Conservation (phyloP, 2,113 vertebrate species). For the Eonycteris spelaea region DNA sequence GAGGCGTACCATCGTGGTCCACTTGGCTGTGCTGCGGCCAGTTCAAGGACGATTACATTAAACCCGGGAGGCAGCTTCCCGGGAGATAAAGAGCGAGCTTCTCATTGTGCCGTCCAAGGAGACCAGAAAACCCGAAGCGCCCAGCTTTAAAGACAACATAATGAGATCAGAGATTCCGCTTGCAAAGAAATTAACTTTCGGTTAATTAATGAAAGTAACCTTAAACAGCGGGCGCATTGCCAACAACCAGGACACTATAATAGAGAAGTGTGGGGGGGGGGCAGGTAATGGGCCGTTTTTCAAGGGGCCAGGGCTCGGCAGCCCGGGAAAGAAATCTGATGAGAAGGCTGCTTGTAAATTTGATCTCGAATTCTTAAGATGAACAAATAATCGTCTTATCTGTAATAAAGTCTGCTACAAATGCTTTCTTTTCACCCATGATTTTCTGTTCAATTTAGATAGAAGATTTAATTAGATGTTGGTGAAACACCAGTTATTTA, state of each 20-base stretch:
- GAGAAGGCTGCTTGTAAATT: conserved; percentile 77
- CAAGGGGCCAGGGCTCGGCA: conserved; percentile 59
- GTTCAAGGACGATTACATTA: conserved; percentile 77
- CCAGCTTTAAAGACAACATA: conserved; percentile 80
- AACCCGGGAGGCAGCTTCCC: conserved; percentile 64
- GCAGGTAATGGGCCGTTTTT: conserved; percentile 76
- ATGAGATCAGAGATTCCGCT: conserved; percentile 81
- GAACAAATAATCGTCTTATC: conserved; percentile 74
- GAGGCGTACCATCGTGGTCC: conserved; percentile 52
- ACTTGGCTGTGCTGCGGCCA: conserved; percentile 63
- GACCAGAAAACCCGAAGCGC: conserved; percentile 72
- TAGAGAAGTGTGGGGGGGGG: conserved; percentile 38
- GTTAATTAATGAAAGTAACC: conserved; percentile 84
- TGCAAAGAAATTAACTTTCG: conserved; percentile 82
- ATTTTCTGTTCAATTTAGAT: conserved; percentile 80
- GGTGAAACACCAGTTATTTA: conserved; percentile 76
- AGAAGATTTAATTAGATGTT: conserved; percentile 79
- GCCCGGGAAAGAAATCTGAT: conserved; percentile 72
- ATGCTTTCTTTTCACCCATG: conserved; percentile 69
- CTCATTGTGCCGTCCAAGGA: conserved; percentile 76
- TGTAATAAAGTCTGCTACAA: conserved; percentile 76
- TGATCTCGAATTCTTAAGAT: conserved; percentile 78
- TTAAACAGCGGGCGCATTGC: conserved; percentile 79
- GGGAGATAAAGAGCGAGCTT: conserved; percentile 74
- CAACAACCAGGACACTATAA: conserved; percentile 71